phyloP scores from a whole-genome alignment of 2,113 vertebrate species.

The Xiphophorus maculatus region DNA sequence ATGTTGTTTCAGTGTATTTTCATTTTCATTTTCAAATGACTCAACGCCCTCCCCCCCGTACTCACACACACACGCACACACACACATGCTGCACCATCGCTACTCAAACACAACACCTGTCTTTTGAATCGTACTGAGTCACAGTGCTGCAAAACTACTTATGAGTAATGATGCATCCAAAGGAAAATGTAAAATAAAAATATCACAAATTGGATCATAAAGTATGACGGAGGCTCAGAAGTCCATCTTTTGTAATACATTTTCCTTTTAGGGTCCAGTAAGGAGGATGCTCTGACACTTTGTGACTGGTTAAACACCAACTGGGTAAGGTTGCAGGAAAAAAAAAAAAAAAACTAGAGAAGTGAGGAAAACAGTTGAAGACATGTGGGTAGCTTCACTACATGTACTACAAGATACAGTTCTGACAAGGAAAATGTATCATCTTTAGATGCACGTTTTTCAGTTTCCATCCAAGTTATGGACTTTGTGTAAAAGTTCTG shows the following conservation, averaged over 20 bases:
- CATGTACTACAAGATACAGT: neutral
- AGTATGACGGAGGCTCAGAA: neutral
- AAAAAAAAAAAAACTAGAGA: neutral
- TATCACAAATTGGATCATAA: neutral
- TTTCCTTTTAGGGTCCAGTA: neutral
- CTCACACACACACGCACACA: too few relatives aligned
- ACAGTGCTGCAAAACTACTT: neutral
- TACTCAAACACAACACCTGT: constrained; percentile 27
- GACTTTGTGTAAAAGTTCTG: too few relatives aligned
- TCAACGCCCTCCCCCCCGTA: neutral
- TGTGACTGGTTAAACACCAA: neutral
- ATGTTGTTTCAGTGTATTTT: neutral
- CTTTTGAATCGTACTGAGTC: constrained; percentile 30
- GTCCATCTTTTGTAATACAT: neutral
- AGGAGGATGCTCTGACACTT: neutral
- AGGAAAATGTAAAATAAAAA: neutral
- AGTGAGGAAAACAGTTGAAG: neutral
- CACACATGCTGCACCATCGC: neutral
- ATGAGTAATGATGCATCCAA: neutral
- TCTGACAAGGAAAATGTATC: neutral
- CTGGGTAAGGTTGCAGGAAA: neutral
- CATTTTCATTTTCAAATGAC: neutral
- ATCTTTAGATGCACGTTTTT: too few relatives aligned
- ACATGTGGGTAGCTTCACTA: neutral
- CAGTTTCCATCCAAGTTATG: too few relatives aligned